Conservation (phyloP, 2,888 invertebrate species). For the Sturmia bella region DNA sequence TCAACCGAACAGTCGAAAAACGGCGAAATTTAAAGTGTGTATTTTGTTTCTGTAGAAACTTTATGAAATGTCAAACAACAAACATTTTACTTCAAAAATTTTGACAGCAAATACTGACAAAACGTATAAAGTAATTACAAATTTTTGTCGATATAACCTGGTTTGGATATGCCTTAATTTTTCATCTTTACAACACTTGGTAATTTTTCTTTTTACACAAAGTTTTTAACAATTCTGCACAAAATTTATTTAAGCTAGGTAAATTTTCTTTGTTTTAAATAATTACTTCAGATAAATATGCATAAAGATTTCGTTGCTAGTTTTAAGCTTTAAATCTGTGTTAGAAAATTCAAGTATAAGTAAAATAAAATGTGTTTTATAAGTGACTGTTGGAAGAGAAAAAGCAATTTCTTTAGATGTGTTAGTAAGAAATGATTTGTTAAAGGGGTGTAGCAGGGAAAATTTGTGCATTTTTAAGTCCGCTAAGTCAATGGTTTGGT, state of each 20-base stretch:
- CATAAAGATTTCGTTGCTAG: neutral
- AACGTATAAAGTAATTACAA: no score
- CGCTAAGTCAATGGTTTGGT: conserved; percentile 32
- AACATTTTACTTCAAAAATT: no score
- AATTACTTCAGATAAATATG: neutral
- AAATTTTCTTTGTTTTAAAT: conserved; percentile 26
- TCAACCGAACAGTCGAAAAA: no score
- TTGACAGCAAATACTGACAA: no score
- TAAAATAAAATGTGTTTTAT: conserved; percentile 61
- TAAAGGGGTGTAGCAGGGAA: conserved; percentile 32
- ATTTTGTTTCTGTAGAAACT: no score
- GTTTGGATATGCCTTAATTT: neutral
- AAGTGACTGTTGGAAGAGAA: conserved; percentile 53
- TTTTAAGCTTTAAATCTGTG: neutral
- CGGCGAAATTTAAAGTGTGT: no score
- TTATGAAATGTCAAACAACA: no score
- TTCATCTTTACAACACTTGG: conserved; percentile 44
- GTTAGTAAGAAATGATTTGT: conserved; percentile 13
- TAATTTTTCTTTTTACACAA: conserved; percentile 47
- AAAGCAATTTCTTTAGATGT: conserved; percentile 49
- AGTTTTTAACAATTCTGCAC: conserved; percentile 58
- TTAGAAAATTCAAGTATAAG: neutral
- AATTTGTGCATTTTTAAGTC: conserved; percentile 50
- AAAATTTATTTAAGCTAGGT: conserved; percentile 56
- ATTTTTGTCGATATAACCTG: no score